Evolutionary conservation across 2,888 invertebrate genomes (phyloP), one percentile per base, ranked within the genome.

Genomic region (Xanthia togata): DNA sequence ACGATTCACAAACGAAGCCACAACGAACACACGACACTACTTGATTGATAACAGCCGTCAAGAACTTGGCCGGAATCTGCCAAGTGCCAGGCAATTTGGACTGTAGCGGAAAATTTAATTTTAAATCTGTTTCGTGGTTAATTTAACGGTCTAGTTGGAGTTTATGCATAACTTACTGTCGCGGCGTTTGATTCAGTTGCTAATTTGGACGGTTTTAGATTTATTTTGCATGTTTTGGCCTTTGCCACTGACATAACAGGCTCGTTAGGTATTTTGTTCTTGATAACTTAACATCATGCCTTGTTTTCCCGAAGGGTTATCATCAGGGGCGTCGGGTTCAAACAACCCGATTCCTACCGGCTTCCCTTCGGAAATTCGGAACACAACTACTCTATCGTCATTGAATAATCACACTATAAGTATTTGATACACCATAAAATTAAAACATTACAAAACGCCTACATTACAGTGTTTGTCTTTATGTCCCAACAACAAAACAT

Each of bases 91-190:
- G 76, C 68, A 84, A 76, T 82, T 87, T 87, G 78, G 76, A 76
- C 63, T 67, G 76, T 72, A 63, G 78, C 76, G 76, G 82, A 78
- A 87, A 87, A 87, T 86, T 78, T 85, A 78, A 87, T 87, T 85
- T 83, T 83, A 85, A 86, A 85, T 85, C 73, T 81, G 79, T 76
- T 86, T 70, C 75, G 53, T 57, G 31, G 73, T 67, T 84, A 76
- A 84, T 87, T 87, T 83, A 72, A 75, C 86, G 82, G 70, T 79
- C 87, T 80, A 76, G 73, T 80, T 76, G 31, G 59, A 82, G 65
- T 82, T 84, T 76, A 63, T 87, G 75, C 85, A 84, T 87, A 85
- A 87, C 77, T 82, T 65, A 76, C 71, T 77, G 73, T 85, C 73
- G 41, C 50, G 14, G 74, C 35, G n/a, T 82, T 82, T 84, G 71